Evolutionary conservation across 2,797 vertebrate species (phyloP).

Genomic region (Gorsachius magnificus): DNA sequence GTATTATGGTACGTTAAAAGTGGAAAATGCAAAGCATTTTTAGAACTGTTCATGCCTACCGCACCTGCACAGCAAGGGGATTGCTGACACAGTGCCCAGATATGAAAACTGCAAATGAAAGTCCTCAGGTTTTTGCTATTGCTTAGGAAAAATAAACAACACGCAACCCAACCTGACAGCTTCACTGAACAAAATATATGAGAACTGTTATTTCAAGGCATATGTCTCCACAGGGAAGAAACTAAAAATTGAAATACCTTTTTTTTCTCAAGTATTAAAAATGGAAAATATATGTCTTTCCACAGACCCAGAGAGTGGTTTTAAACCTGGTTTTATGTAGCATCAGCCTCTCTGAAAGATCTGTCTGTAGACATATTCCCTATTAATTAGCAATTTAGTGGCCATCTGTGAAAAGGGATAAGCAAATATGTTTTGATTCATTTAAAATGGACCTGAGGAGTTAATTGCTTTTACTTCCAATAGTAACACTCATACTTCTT

Average conservation of each 20-base stretch:
- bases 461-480: slow-evolving; percentile 14
- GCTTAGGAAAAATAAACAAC: slow-evolving; percentile 14
- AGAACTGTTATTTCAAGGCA: slow-evolving; percentile 7
- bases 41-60: not conserved
- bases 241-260: not conserved
- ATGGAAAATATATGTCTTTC: not conserved
- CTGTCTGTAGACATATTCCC: not conserved
- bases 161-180: not conserved
- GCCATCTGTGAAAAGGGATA: slow-evolving; percentile 12
- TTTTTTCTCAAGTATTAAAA: not conserved
- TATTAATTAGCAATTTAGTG: slow-evolving; percentile 27
- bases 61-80: not conserved
- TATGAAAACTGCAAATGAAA: not conserved
- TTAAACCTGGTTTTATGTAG: not conserved
- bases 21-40: slow-evolving; percentile 14
- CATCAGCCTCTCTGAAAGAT: not conserved
- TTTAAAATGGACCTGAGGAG: slow-evolving; percentile 1
- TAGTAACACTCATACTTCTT: not conserved
- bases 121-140: not conserved
- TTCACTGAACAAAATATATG: not conserved
- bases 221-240: slow-evolving; percentile 2
- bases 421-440: slow-evolving; percentile 20
- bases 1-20: not conserved
- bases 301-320: not conserved
- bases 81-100: not conserved